Evolutionary conservation across 1,140 invertebrate genomes (phyloP).

Genomic region (Lucilia cuprina): DNA sequence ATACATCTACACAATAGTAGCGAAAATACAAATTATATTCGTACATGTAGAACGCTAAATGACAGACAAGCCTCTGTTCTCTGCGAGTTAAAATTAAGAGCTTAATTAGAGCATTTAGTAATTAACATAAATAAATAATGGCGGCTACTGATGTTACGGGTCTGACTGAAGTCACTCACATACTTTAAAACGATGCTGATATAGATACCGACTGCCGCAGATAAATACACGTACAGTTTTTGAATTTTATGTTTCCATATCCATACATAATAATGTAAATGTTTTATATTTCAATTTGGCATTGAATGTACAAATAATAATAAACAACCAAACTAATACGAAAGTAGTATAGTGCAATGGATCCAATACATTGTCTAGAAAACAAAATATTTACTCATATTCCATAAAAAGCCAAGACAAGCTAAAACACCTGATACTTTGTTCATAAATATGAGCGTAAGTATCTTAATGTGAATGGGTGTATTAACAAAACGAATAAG

Average conservation of each 20-base stretch:
- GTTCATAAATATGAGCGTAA: neutral
- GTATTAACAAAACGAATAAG: neutral
- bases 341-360: neutral
- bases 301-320: neutral
- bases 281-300: neutral
- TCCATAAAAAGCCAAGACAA: neutral
- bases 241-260: no score
- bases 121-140: constrained; percentile 25
- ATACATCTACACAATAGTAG: no score
- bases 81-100: constrained; percentile 22
- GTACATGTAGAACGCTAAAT: neutral
- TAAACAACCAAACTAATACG: neutral
- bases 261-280: no score
- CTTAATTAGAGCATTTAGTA: constrained; percentile 23
- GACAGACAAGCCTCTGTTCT: neutral
- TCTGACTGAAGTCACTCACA: neutral
- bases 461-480: neutral
- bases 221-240: no score
- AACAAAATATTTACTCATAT: neutral
- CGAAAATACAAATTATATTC: no score
- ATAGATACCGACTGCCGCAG: no score
- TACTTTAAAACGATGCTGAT: neutral
- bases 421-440: constrained; percentile 2
- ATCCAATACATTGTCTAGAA: neutral
- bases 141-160: neutral